Evolutionary conservation across 2,113 vertebrate species (phyloP), one percentile per base, ranked within the genome.

Genomic region (Plotosus lineatus): DNA sequence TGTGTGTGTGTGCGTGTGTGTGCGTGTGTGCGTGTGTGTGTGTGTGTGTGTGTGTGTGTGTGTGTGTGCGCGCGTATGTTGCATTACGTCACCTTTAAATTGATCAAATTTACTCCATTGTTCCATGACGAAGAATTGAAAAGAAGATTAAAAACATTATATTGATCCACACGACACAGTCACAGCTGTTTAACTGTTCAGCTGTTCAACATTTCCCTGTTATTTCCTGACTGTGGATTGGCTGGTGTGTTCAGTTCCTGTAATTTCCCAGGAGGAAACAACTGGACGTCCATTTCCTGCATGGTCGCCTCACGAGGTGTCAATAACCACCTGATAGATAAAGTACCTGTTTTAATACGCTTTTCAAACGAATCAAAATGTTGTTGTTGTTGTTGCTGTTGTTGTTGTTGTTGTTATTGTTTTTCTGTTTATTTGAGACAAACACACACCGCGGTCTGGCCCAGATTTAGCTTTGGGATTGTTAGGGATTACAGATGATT

Each of bases 1-100:
- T 76, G 53, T 48, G 5, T 19, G 46, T 78, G n/a, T n/a, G n/a
- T n/a, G n/a, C n/a, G n/a, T n/a, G n/a, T n/a, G n/a, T n/a, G n/a
- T n/a, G n/a, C n/a, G n/a, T 31, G 72, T 55, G 33, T 50, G 48
- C 79, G 83, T 36, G 46, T 86, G 74, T 50, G 48, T 82, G 83
- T 36, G 46, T 86, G 74, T 79, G 53, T 69, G 56, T 76, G 73
- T 65, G 36, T 31, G 74, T 50, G 23, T n/a, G 31, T 80, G 81
- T 46, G 48, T 84, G 68, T 78, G 53, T 71, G n/a, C 3, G 9
- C 14, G 60, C 60, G 53, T 48, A 10, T 19, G 46, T 78, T 19
- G 58, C 48, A 79, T 58, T 50, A 55, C 28, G 40, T 66, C 60
- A 36, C 21, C 21, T 40, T 66, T 53, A 21, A 38, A 51, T 78